phyloP scores from a whole-genome alignment of 1,140 invertebrate species.

The Psix sp. region DNA sequence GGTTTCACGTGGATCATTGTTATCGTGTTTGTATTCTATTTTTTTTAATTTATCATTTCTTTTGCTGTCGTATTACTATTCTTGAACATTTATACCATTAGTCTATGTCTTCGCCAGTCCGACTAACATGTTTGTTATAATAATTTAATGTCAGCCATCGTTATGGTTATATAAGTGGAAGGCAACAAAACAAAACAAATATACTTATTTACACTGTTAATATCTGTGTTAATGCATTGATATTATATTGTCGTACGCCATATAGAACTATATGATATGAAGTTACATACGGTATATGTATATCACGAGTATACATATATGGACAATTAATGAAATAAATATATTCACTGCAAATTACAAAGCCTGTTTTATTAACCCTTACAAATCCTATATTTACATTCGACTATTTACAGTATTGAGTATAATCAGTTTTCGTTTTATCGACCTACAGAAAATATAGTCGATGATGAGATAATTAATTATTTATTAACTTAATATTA shows the following conservation, averaged over 20 bases:
- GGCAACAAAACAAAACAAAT: constrained; percentile 37
- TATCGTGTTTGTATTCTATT: constrained; percentile 18
- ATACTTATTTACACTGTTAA: constrained; percentile 69
- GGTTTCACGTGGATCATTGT: constrained; percentile 37
- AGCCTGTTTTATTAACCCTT: constrained; percentile 5
- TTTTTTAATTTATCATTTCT: constrained; percentile 16
- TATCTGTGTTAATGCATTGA: constrained; percentile 68
- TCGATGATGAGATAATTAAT: no score
- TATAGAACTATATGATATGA: constrained; percentile 46
- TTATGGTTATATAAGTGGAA: constrained; percentile 50
- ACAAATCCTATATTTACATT: constrained; percentile 18
- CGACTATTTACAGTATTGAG: constrained; percentile 31
- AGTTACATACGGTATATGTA: constrained; percentile 39
- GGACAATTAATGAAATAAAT: constrained; percentile 44
- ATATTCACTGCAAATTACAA: constrained; percentile 44
- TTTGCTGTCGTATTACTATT: constrained; percentile 7
- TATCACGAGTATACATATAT: constrained; percentile 44
- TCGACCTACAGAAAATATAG: no score
- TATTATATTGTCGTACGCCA: constrained; percentile 60
- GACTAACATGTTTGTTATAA: constrained; percentile 63
- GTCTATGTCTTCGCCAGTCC: constrained; percentile 52
- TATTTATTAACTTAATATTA: no score
- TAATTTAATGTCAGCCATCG: constrained; percentile 68
- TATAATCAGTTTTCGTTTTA: no score
- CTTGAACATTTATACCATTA: constrained; percentile 17